Percentiles rank a stretch among this genome's conserved stretches.
phyloP scores from a whole-genome alignment of 2,888 invertebrate genomes.

The Aphidoletes aphidimyza region DNA sequence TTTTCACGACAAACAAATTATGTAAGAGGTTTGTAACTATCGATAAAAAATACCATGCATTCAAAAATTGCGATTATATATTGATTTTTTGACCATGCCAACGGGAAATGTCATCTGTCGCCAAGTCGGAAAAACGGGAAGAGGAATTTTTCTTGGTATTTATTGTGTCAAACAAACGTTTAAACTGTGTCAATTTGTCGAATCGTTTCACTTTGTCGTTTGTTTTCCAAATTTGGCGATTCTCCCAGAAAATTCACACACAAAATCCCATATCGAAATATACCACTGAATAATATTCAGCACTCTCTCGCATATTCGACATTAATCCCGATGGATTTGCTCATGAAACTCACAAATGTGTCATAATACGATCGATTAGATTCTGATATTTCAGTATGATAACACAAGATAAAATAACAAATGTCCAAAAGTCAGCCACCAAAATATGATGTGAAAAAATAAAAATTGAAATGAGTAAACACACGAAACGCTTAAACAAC shows the following conservation, averaged over 20 bases:
- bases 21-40: background rate
- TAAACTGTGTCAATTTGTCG: background rate
- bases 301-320: background rate
- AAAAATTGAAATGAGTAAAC: background rate
- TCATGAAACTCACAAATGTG: no score
- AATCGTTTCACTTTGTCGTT: background rate
- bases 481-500: background rate
- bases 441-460: background rate
- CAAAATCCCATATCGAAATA: background rate
- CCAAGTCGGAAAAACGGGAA: background rate
- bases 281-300: background rate
- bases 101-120: constrained; percentile 8
- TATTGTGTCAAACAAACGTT: background rate
- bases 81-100: background rate
- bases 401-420: constrained; percentile 8
- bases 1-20: background rate
- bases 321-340: background rate
- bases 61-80: background rate
- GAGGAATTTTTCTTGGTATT: no score
- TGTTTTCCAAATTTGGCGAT: background rate
- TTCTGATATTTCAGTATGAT: background rate
- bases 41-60: background rate
- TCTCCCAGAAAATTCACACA: background rate
- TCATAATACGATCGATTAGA: no score
- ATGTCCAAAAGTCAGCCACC: background rate